Evolutionary conservation across 2,888 invertebrate genomes (phyloP), one percentile per base, ranked within the genome.

Genomic region (Nematopogon swammerdamellus): DNA sequence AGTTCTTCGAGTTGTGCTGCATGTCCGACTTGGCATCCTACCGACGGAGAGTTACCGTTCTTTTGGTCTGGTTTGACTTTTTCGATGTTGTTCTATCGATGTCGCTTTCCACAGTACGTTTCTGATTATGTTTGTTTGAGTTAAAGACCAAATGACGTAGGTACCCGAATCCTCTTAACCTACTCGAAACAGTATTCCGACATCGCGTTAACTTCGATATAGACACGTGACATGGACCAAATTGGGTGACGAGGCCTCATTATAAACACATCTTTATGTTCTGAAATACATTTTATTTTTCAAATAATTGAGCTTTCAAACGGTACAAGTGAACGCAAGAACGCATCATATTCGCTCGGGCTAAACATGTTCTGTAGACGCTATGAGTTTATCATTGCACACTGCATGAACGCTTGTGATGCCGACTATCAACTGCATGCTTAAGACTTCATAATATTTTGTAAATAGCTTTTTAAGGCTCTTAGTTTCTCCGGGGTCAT

Each of bases 41-140:
- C 25, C 25, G 25, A n/a, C 25, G 25, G 25, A 25, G 25, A 25
- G n/a, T n/a, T n/a, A n/a, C 25, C 25, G 25, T 25, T 25, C 25
- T 25, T 25, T 8, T 44, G 44, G 19, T 19, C 44, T 70, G 68
- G 71, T 72, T 71, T 64, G 58, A 65, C 65, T 72, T 68, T 60
- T 58, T 79, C 64, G 73, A 72, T 79, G 77, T 79, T 77, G 79
- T 79, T 66, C 62, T 47, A 62, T 79, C 74, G 74, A 70, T 79
- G 79, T 79, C 68, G 79, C 79, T 79, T 79, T 73, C 68, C 69
- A 69, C 74, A 74, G 74, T 74, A 74, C 70, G 70, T 36, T 36
- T 36, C 11, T 36, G 36, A 8, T 36, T 14, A 36, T 36, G n/a
- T 36, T 36, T 36, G 36, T 36, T 36, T 25, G 20, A 20, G 16